These are phyloP conservation scores for Metaphire vulgaris DNA, from an alignment of 1,140 invertebrate species.

Conservation along the genomic window DNA sequence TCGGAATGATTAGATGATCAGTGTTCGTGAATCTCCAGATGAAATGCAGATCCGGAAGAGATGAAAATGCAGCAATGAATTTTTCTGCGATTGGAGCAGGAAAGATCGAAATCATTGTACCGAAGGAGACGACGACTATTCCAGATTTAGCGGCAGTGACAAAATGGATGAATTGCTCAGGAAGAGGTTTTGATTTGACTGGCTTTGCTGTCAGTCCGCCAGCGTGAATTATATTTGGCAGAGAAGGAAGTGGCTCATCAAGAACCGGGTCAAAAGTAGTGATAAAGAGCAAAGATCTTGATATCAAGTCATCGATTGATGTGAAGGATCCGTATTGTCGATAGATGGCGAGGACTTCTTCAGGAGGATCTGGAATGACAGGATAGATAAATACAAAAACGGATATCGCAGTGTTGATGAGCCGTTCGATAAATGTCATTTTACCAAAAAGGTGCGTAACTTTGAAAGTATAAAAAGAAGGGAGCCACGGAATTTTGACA, in stretches of 20 bases:
- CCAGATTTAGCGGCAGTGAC: background rate
- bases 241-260: background rate
- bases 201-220: conserved; percentile 6
- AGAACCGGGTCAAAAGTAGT: background rate
- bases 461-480: background rate
- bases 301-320: background rate
- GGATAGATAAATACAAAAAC: background rate
- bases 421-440: background rate
- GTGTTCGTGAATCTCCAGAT: background rate
- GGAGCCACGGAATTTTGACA: conserved; percentile 6
- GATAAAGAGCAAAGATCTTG: conserved; percentile 7
- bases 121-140: background rate
- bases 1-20: background rate
- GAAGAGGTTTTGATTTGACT: background rate
- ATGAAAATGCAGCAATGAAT: background rate
- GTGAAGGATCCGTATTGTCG: background rate
- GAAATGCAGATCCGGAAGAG: background rate
- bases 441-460: background rate
- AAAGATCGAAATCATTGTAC: background rate
- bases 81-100: background rate
- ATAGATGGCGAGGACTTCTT: conserved; percentile 4
- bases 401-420: background rate
- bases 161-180: background rate
- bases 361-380: background rate
- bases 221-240: conserved; percentile 9